A percentile compares a stretch with the other conserved stretches of the same genome.
Conservation (phyloP, 2,113 vertebrate genomes). For the Eudorcas thomsonii region DNA sequence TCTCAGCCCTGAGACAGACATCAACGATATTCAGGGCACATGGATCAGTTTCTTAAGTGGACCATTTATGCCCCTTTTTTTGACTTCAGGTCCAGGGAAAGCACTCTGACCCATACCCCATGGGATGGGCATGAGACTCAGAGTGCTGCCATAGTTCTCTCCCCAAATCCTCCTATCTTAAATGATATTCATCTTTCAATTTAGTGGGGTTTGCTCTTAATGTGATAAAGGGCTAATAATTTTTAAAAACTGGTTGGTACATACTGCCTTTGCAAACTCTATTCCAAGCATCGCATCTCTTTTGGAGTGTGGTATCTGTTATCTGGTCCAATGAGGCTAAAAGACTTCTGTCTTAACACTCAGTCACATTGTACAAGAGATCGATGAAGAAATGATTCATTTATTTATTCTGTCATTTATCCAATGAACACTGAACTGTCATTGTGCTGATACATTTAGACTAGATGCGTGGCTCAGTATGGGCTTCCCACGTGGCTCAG, state of each 20-base stretch:
- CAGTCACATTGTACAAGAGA: background rate
- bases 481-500: background rate
- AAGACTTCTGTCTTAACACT: background rate
- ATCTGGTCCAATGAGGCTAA: background rate
- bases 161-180: background rate
- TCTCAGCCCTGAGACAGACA: background rate
- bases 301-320: background rate
- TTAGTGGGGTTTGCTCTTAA: background rate
- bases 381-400: background rate
- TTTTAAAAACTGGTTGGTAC: background rate
- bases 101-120: background rate
- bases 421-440: background rate
- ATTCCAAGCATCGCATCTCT: background rate
- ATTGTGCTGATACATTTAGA: background rate
- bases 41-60: background rate
- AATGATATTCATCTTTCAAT: background rate
- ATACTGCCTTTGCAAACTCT: background rate
- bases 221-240: background rate
- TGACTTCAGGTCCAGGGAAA: background rate
- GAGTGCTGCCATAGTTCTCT: background rate
- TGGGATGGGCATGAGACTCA: background rate
- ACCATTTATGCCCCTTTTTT: background rate
- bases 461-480: background rate
- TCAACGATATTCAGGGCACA: background rate
- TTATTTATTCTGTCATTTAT: background rate